Conservation (phyloP, 2,113 vertebrate genomes). For the Dendropsophus ebraccatus region DNA sequence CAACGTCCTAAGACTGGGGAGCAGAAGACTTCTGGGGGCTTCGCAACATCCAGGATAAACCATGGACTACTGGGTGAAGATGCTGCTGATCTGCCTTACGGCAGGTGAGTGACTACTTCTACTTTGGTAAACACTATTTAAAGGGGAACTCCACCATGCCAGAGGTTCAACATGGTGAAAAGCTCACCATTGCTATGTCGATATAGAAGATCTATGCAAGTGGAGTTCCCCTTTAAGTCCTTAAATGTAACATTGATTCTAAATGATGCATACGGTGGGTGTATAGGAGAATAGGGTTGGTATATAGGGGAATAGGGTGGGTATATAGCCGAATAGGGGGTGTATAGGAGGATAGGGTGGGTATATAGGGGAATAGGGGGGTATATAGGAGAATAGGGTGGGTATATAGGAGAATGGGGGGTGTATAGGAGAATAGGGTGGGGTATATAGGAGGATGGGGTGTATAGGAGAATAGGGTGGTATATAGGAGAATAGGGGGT, state of each 20-base stretch:
- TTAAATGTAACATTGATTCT: background rate
- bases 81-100: slow-evolving; percentile 28
- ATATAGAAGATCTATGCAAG: background rate
- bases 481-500: too few relatives aligned
- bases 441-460: background rate
- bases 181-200: too few relatives aligned
- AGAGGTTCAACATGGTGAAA: background rate
- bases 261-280: background rate
- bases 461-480: too few relatives aligned
- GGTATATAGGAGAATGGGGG: background rate
- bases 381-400: too few relatives aligned
- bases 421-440: background rate
- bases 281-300: background rate
- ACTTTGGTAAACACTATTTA: background rate
- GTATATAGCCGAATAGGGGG: too few relatives aligned
- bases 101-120: slow-evolving; percentile 32
- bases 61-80: slow-evolving; percentile 20
- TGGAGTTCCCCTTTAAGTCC: background rate
- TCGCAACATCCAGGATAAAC: background rate
- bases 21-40: background rate
- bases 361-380: too few relatives aligned
- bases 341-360: too few relatives aligned
- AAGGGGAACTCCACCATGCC: background rate
- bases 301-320: too few relatives aligned
- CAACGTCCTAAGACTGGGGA: background rate